A percentile compares a stretch with the other conserved stretches of the same genome.
phyloP scores from a whole-genome alignment of 2,113 vertebrate species.

The Eptesicus fuscus region DNA sequence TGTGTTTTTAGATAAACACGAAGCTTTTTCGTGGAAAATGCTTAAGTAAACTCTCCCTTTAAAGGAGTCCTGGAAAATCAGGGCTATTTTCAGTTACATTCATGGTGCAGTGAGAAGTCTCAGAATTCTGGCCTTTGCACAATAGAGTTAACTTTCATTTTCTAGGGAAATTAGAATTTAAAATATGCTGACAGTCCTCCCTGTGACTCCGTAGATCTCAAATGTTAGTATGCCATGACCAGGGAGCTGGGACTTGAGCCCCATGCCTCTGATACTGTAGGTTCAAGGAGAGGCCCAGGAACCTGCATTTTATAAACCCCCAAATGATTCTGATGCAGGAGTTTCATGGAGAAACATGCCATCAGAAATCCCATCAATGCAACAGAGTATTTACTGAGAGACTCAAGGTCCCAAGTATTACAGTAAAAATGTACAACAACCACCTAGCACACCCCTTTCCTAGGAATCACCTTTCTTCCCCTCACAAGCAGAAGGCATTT shows the following conservation, averaged over 20 bases:
- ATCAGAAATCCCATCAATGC: background rate
- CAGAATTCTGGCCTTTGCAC: background rate
- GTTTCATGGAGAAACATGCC: background rate
- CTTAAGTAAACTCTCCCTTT: background rate
- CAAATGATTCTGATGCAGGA: background rate
- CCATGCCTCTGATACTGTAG: background rate
- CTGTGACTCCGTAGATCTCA: background rate
- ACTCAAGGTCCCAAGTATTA: background rate
- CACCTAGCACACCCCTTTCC: background rate
- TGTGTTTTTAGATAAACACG: constrained; percentile 27
- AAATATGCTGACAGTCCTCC: background rate
- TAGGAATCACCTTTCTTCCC: background rate
- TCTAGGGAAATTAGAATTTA: background rate
- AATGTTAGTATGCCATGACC: background rate
- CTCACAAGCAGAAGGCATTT: background rate
- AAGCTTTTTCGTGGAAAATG: background rate
- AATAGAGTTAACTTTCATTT: background rate
- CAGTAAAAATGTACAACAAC: background rate
- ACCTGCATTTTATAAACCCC: background rate
- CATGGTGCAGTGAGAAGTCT: background rate
- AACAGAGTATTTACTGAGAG: background rate
- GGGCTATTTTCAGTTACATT: background rate
- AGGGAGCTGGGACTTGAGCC: background rate
- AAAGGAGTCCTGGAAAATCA: background rate
- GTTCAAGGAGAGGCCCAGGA: background rate